Base-by-base conservation (phyloP, 2,797 vertebrate genomes). In the Selene dorsalis region DNA sequence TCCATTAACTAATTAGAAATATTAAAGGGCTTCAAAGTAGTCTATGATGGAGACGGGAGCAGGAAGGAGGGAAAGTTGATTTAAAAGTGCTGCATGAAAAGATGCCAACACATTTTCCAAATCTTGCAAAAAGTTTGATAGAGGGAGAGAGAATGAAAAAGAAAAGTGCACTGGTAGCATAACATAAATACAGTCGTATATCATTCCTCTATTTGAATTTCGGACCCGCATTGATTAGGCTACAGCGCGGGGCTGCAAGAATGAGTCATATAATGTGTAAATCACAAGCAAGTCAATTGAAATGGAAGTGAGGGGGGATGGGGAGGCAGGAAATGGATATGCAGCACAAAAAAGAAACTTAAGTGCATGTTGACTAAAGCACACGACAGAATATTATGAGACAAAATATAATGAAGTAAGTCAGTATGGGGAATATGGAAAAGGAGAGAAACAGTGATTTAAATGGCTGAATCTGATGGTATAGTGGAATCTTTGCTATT, bases 1-100 rank as follows among this genome's bases (percentile, higher is more conserved):
- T 92, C 93, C 94, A 95, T 95, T 95, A 95, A 93, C 92, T 94
- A 95, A 95, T 95, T 94, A 94, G 92, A 94, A 94, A 94, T 94
- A 95, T 94, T 94, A 92, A 94, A 94, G 82, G 84, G 90, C 90
- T 92, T 90, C 83, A 93, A 88, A 91, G 88, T 86, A 89, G 89
- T 79, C 83, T 81, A 84, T 80, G 86, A 86, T 89, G 74, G 88
- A 89, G 77, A 57, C 59, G 55, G 52, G 69, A 80, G 74, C 62
- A 69, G 59, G 65, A 61, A 80, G 60, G 73, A 62, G 73, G 77
- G 70, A 38, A 62, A 72, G 69, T 68, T 92, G 90, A 94, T 94
- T 94, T 94, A 92, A 93, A 92, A 89, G 91, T 75, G 47, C 58
- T 26, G 76, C 32, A 77, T 87, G 82, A 92, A 72, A 66, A 74